Percentiles rank a stretch among this genome's conserved stretches.
phyloP scores from a whole-genome alignment of 2,113 vertebrate species.

The Cathartes aura region DNA sequence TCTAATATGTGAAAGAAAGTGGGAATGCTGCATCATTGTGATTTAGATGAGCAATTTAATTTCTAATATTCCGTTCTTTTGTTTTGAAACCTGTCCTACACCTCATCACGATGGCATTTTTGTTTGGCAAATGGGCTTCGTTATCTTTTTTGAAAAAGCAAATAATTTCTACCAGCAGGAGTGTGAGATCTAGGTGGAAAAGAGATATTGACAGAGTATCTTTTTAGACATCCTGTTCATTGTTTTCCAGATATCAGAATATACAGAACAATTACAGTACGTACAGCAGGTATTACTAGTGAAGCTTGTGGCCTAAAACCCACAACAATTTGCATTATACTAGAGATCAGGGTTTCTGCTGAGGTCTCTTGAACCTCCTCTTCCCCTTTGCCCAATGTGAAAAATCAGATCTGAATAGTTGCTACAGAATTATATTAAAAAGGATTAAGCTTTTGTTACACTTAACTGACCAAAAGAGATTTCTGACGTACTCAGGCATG shows the following conservation, averaged over 20 bases:
- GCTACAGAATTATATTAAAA: neutral
- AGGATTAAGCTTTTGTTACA: neutral
- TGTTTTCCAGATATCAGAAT: neutral
- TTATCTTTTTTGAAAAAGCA: neutral
- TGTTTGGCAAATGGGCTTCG: neutral
- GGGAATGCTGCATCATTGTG: neutral
- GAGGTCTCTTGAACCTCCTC: neutral
- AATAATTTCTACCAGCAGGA: neutral
- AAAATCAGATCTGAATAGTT: neutral
- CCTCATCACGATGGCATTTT: neutral
- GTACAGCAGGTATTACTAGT: neutral
- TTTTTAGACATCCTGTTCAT: neutral
- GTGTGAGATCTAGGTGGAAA: neutral
- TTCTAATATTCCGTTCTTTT: neutral
- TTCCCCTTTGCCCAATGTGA: neutral
- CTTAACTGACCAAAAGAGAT: neutral
- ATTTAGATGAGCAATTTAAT: neutral
- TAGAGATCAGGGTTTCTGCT: neutral
- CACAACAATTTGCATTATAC: neutral
- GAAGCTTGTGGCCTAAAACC: neutral
- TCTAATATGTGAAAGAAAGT: neutral
- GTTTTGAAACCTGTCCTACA: neutral
- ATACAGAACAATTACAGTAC: neutral
- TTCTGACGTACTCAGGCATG: neutral
- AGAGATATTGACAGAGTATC: neutral